Base-by-base conservation (phyloP, 1,140 invertebrate genomes). In the Oryzaephilus surinamensis region DNA sequence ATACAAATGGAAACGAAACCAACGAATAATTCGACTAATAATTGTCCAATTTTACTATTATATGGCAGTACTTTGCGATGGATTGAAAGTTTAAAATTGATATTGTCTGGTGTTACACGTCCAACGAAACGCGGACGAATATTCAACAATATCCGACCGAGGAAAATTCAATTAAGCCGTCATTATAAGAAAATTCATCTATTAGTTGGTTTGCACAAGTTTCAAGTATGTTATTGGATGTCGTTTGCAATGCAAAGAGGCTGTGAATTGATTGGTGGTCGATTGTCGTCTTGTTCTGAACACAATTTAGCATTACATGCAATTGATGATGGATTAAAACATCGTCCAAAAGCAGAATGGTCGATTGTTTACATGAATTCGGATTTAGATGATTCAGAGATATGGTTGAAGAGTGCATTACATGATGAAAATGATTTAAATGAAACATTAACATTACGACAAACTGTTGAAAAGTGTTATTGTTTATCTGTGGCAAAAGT, bases 171-270 rank as follows among this genome's bases (percentile, higher is more conserved):
- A 46, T 72, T 99, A 0, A 94, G 89, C 43, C 67, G 95, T 6
- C 94, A 99, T 64, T 97, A 96, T 54, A 81, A 84, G 37, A 86
- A 84, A 48, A 74, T 95, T 27, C 77, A 89, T 52, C 63, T 97
- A 1, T 81, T 84, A 1, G 69, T 97, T 19, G 83, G 81, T 1
- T 70, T 96, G 23, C 91, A 94, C 56, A 79, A 83, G 43, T 88
- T 97, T 51, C 85, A 92, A 63, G 84, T 97, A 7, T 88, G 83
- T 54, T 98, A 99, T 66, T 98, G 94, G 94, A 94, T 96, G 79
- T 98, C 94, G 0, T 96, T 92, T 57, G 88, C 91, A 0, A 88
- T 93, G 73, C 90, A 96, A 54, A 76, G 89, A 46, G 96, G 96
- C 1, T 85, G 94, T 38, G 86, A 97, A 57, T 71, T 97, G 20